Evolutionary conservation across 2,113 vertebrate genomes (phyloP), one percentile per base, ranked within the genome.

Genomic region (Ictalurus furcatus): DNA sequence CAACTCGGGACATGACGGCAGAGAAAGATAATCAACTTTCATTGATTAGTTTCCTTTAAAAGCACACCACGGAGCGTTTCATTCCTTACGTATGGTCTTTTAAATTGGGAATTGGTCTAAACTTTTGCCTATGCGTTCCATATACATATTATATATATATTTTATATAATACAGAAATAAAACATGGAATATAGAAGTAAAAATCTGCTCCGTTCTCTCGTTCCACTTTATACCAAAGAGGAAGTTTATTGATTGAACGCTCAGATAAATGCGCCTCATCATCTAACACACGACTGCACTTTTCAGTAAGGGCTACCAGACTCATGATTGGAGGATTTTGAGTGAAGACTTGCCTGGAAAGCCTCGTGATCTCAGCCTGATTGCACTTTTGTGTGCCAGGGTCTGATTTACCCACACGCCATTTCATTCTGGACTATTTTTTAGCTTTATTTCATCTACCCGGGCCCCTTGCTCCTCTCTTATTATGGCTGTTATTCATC

Each of bases 401-500:
- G 25, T 37, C 34, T 82, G 61, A 87, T 69, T 37, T 56, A 71
- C 48, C 86, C 74, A 56, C 58, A 84, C 44, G 59, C 21, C 54
- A 84, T 84, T 30, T 44, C 25, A 78, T 61, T 61, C 71, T 44
- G 56, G 54, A 80, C 61, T 63, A 37, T 79, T 71, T 44, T 65
- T 81, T 23, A 16, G 23, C 37, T 52, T 87, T 54, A 69, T 81
- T 87, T 81, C 76, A 76, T 87, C 76, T 37, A 34, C 61, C 19
- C 11, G 6, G 14, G 28, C 71, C 23, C 23, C 19, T 67, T 40
- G 56, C n/a, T 81, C 14, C 30, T 44, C 12, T 82, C 63, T 82
- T 82, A 82, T 88, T 88, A 37, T 11, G 21, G 37, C 63, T 54
- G 52, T 82, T 88, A 82, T 88, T 88, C 78, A 69, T 71, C 63